Conservation (phyloP, 2,888 invertebrate species). For the Trichopoda pennipes region DNA sequence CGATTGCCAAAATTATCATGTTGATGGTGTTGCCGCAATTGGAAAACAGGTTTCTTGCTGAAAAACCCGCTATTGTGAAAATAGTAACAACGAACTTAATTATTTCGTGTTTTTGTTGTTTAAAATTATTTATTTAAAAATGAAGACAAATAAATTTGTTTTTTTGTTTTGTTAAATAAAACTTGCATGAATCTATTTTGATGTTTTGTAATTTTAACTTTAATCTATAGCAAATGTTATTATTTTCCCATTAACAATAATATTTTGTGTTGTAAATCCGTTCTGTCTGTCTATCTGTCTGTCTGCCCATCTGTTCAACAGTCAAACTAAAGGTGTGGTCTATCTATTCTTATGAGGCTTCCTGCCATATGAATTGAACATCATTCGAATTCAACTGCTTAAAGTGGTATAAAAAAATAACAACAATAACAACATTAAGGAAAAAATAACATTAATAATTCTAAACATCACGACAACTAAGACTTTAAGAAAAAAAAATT, state of each 20-base stretch:
- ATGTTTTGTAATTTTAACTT: slow-evolving; percentile 11
- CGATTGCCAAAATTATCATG: too few species aligned
- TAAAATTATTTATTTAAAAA: not conserved
- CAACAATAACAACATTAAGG: not conserved
- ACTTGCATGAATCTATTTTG: not conserved
- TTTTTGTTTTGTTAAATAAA: too few species aligned
- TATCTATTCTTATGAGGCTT: slow-evolving; percentile 60
- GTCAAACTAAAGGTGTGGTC: slow-evolving; percentile 65
- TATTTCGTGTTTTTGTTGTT: not conserved
- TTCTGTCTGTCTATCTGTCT: slow-evolving; percentile 7
- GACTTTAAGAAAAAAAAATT: not conserved
- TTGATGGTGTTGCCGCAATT: too few species aligned
- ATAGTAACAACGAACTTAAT: too few species aligned
- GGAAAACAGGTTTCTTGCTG: too few species aligned
- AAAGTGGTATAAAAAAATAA: not conserved
- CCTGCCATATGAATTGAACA: slow-evolving; percentile 55
- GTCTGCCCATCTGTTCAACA: slow-evolving; percentile 19
- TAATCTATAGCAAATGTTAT: slow-evolving; percentile 59
- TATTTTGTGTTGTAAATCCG: slow-evolving; percentile 14
- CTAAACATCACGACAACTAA: slow-evolving; percentile 58
- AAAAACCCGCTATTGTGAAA: too few species aligned
- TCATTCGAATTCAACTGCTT: slow-evolving; percentile 23
- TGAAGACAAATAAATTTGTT: too few species aligned
- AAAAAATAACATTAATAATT: slow-evolving; percentile 54
- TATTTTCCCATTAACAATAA: slow-evolving; percentile 64